These are phyloP conservation scores for Drosophila dunni DNA, from an alignment of 1,140 invertebrate species.

Conservation along the genomic window DNA sequence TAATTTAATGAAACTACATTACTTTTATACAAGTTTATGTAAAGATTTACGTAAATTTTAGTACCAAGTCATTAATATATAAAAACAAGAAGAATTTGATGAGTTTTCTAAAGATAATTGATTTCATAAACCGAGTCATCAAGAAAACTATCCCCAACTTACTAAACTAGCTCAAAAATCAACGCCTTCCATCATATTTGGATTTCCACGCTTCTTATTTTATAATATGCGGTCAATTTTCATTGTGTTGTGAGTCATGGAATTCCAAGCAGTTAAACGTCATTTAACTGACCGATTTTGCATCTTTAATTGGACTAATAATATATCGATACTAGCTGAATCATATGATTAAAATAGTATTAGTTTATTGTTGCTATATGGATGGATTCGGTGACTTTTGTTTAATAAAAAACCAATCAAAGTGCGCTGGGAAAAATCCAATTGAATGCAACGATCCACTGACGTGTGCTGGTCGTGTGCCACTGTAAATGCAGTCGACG, in stretches of 20 bases:
- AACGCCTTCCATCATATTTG: not conserved
- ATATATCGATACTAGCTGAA: slow-evolving; percentile 29
- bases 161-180: too few species aligned
- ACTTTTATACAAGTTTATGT: not conserved
- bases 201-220: not conserved
- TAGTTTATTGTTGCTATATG: slow-evolving; percentile 41
- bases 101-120: too few species aligned
- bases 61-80: not conserved
- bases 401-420: slow-evolving; percentile 43
- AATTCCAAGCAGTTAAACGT: not conserved
- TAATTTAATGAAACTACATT: slow-evolving; percentile 1
- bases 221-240: not conserved
- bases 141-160: too few species aligned
- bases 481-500: slow-evolving; percentile 22
- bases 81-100: too few species aligned
- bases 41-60: too few species aligned
- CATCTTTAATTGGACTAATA: slow-evolving; percentile 33
- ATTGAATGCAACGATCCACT: slow-evolving; percentile 18
- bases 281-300: slow-evolving; percentile 30
- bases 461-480: slow-evolving; percentile 54
- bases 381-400: slow-evolving; percentile 59
- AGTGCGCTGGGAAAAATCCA: slow-evolving; percentile 63
- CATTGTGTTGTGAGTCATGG: not conserved
- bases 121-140: too few species aligned
- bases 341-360: slow-evolving; percentile 57